These are phyloP conservation scores for Philhelius pedissequus DNA, from an alignment of 2,888 invertebrate species.

Conservation along the genomic window DNA sequence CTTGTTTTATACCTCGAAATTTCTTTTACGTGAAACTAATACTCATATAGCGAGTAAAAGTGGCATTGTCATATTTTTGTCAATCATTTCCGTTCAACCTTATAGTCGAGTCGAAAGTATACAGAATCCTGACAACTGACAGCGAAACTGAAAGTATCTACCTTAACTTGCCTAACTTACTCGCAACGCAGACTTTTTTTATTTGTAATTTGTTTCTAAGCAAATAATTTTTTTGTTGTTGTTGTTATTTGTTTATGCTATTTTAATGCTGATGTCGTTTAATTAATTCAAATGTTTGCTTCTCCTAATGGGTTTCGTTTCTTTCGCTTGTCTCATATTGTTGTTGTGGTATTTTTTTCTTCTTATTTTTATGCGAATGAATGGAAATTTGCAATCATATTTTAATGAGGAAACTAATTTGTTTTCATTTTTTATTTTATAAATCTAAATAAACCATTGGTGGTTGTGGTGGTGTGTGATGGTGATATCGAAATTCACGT, in stretches of 20 bases:
- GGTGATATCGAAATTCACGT: conserved; percentile 46
- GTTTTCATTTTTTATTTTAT: conserved; percentile 1
- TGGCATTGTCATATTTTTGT: conserved; percentile 1
- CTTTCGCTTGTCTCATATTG: conserved; percentile 33
- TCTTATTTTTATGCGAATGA: not conserved
- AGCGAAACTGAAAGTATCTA: conserved; percentile 48
- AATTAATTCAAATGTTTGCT: conserved; percentile 57
- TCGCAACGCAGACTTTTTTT: not conserved
- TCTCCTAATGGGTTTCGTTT: conserved; percentile 39
- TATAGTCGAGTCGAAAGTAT: not conserved
- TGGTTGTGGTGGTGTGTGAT: not conserved
- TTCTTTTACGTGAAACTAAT: too few relatives aligned
- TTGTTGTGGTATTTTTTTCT: not conserved
- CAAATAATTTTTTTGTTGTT: not conserved
- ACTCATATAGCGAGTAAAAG: too few relatives aligned
- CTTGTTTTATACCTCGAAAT: too few relatives aligned
- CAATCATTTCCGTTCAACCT: not conserved
- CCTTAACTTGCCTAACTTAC: not conserved
- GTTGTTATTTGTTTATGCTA: conserved; percentile 11
- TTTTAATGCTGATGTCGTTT: conserved; percentile 48
- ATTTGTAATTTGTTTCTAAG: not conserved
- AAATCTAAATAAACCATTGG: conserved; percentile 19
- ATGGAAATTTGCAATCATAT: conserved; percentile 63
- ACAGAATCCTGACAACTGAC: conserved; percentile 24
- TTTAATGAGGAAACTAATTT: conserved; percentile 53